A percentile compares a stretch with the other conserved stretches of the same genome.
Conservation (phyloP, 2,113 vertebrate genomes). For the Pelmatolapia mariae region DNA sequence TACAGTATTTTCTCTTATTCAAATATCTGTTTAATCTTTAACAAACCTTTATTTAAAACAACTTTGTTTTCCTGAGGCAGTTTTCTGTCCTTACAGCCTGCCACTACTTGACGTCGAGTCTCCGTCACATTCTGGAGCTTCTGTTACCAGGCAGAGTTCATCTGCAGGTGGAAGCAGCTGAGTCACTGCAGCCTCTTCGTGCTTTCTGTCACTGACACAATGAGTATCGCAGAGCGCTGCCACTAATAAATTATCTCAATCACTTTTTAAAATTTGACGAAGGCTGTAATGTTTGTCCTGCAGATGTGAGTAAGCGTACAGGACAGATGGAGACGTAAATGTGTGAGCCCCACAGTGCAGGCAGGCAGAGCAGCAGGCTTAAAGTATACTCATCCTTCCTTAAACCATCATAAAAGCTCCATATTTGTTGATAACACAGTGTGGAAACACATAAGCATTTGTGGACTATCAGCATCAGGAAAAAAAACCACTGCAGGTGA, state of each 20-base stretch:
- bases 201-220: not conserved
- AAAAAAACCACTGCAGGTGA: not conserved
- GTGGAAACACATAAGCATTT: not conserved
- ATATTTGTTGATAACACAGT: not conserved
- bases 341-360: not conserved
- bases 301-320: not conserved
- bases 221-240: not conserved
- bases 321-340: not conserved
- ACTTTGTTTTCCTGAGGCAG: not conserved
- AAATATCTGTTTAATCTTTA: not conserved
- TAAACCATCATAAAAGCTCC: not conserved
- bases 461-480: not conserved
- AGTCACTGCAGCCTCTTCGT: constrained; percentile 51
- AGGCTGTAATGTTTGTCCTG: not conserved
- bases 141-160: constrained; percentile 52
- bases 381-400: not conserved
- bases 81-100: not conserved
- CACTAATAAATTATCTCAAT: not conserved
- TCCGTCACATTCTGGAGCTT: not conserved
- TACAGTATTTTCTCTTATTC: not conserved
- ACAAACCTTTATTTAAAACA: not conserved
- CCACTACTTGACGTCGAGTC: not conserved
- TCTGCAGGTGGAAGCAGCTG: constrained; percentile 47
- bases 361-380: not conserved
- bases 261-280: not conserved